Conservation (phyloP, 2,888 invertebrate species). For the Platycheirus albimanus region DNA sequence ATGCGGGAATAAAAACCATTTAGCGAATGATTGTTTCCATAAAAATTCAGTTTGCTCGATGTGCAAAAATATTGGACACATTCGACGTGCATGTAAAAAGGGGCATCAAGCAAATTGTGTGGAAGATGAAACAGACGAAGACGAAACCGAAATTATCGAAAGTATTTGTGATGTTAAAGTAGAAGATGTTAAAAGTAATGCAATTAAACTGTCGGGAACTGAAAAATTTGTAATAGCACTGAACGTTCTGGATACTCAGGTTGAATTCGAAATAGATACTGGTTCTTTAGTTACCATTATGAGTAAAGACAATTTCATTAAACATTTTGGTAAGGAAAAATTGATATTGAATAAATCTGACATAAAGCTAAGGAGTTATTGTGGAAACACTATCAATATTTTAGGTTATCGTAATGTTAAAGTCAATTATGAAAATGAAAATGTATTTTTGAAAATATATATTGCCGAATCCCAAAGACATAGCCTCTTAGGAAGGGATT, state of each 20-base stretch:
- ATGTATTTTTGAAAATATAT: background rate
- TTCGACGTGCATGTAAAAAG: background rate
- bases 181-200: background rate
- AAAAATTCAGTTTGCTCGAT: conserved; percentile 5
- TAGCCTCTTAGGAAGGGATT: background rate
- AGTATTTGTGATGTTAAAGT: background rate
- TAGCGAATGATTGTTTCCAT: conserved; percentile 1
- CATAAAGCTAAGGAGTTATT: background rate
- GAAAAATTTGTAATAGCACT: background rate
- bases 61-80: conserved; percentile 6
- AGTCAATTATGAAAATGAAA: background rate
- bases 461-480: background rate
- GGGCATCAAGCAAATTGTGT: background rate
- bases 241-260: background rate
- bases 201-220: background rate
- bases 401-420: background rate
- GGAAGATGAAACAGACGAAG: background rate
- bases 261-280: background rate
- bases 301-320: background rate
- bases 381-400: background rate
- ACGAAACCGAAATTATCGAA: background rate
- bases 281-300: background rate
- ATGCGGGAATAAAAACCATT: background rate
- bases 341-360: background rate
- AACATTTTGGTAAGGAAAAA: background rate